Evolutionary conservation across 1,140 invertebrate species (phyloP).

Genomic region (Aphidius gifuensis): DNA sequence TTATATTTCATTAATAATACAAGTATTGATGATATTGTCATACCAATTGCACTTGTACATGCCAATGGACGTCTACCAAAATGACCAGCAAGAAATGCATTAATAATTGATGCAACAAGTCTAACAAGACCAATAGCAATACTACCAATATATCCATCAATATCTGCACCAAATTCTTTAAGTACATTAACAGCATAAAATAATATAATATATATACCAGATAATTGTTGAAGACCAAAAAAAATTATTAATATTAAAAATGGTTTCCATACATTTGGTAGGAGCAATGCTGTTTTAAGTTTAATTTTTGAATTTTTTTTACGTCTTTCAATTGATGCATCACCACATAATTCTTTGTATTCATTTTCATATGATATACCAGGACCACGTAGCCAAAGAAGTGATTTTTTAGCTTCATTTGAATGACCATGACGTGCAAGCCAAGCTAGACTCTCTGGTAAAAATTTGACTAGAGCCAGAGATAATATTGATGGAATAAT

Average conservation of each 20-base stretch:
- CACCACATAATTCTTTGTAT: conserved; percentile 32
- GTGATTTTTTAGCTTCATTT: conserved; percentile 61
- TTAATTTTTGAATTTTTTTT: conserved; percentile 11
- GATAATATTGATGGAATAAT: conserved; percentile 59
- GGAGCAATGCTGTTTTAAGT: conserved; percentile 28
- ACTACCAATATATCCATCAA: conserved; percentile 68
- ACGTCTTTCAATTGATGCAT: conserved; percentile 21
- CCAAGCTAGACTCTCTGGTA: conserved; percentile 72
- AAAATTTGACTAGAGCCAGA: conserved; percentile 50
- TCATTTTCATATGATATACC: conserved; percentile 39
- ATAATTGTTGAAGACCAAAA: conserved; percentile 69
- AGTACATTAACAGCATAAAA: conserved; percentile 74
- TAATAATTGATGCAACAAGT: conserved; percentile 10
- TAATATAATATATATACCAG: conserved; percentile 72
- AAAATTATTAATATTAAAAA: conserved; percentile 63
- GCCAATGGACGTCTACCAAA: conserved; percentile 67
- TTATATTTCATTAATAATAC: conserved; percentile 44
- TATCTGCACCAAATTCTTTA: conserved; percentile 62
- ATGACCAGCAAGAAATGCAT: conserved; percentile 64
- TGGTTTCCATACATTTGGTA: conserved; percentile 59
- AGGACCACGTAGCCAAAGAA: conserved; percentile 65
- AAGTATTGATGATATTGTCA: conserved; percentile 62
- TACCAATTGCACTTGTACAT: conserved; percentile 62
- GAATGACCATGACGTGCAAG: conserved; percentile 59
- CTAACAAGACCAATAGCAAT: conserved; percentile 66